These are phyloP conservation scores for Physella acuta DNA, from an alignment of 1,140 invertebrate species.

Conservation along the genomic window DNA sequence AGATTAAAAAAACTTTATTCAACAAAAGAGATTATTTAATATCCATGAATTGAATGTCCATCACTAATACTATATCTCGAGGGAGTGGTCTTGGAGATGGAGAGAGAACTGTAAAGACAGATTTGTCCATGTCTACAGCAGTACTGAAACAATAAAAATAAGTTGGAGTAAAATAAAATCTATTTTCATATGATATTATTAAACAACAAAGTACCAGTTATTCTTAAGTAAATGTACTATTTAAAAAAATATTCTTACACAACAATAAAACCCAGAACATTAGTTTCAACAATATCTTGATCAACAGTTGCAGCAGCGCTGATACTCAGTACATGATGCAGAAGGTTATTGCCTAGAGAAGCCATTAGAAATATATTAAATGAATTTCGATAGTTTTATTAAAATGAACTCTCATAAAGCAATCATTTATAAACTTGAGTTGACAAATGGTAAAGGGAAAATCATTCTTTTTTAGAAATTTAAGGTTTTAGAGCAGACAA, in stretches of 20 bases:
- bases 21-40: slow-evolving; percentile 58
- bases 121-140: slow-evolving; percentile 83
- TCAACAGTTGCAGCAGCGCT: slow-evolving; percentile 68
- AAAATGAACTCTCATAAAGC: too few species aligned
- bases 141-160: slow-evolving; percentile 68
- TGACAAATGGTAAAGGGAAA: too few species aligned
- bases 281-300: slow-evolving; percentile 82
- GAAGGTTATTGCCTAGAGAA: slow-evolving; percentile 64
- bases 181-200: background rate
- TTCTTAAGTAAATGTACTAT: too few species aligned
- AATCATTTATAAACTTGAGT: too few species aligned
- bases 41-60: slow-evolving; percentile 57
- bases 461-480: too few species aligned
- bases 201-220: too few species aligned
- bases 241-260: slow-evolving; percentile 72
- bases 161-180: background rate
- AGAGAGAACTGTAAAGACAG: slow-evolving; percentile 84
- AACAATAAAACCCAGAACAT: slow-evolving; percentile 89
- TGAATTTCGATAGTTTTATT: too few species aligned
- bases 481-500: too few species aligned
- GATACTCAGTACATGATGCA: slow-evolving; percentile 86
- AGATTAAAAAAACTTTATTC: too few species aligned
- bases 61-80: slow-evolving; percentile 64
- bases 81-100: slow-evolving; percentile 89
- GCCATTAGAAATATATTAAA: too few species aligned